Base-by-base conservation (phyloP, 2,797 vertebrate genomes). In the Prionace glauca region DNA sequence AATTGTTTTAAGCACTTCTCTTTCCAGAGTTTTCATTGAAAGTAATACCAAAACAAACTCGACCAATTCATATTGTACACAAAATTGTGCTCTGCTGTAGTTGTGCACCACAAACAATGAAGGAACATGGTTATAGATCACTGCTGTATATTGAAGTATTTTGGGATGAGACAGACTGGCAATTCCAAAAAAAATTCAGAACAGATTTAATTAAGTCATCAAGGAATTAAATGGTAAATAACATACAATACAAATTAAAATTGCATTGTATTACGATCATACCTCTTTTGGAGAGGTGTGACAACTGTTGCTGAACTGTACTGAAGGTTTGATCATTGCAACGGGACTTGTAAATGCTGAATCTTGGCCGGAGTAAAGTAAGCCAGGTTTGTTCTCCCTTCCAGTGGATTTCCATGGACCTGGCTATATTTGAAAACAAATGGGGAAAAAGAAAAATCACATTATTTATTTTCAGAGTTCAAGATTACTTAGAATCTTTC, bases 321-420 rank as follows among this genome's bases (percentile, higher is more conserved):
- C 97, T 97, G 98, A 98, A 97, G 98, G 98, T 98, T 99, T 99
- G 98, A 98, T 98, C 98, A 98, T 98, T 98, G 99, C 99, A 96
- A 99, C 97, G 65, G 99, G 99, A 98, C 99, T 99, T 97, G 99
- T 99, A 97, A 99, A 99, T 97, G 99, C 98, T 96, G 98, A 99
- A 97, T 99, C 99, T 97, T 99, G 98, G 96, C 98, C 98, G 96
- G 98, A 98, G 97, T 98, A 98, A 97, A 99, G 98, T 26, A 98
- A 98, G 97, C 98, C 98, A 96, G 98, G 96, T 98, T 99, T 99
- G 93, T 98, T 97, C 97, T 99, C 99, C 98, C 98, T 98, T 97
- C 98, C 98, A 96, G 98, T 98, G 96, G 98, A 96, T 98, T 99
- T 99, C 99, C 99, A 99, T 95, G 98, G 98, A 96, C 97, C 98